Conservation (phyloP, 2,113 vertebrate species). For the Otocyon megalotis region DNA sequence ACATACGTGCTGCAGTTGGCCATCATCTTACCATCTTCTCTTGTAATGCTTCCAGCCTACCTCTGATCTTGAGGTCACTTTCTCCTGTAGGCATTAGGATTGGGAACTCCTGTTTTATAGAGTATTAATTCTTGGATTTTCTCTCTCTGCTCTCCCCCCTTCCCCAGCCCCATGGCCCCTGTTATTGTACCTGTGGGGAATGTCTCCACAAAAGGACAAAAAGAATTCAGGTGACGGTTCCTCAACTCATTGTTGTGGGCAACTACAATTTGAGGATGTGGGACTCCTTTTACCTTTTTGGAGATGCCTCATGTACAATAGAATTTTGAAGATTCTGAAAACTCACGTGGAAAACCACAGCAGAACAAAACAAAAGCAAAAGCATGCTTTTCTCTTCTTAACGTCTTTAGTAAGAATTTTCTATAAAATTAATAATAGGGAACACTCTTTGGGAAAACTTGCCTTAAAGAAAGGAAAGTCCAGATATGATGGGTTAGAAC, state of each 20-base stretch:
- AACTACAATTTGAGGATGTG: not conserved
- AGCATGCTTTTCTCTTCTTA: not conserved
- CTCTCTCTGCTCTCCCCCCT: not conserved
- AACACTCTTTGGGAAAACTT: not conserved
- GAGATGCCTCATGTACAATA: not conserved
- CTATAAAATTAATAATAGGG: constrained; percentile 34
- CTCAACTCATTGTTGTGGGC: not conserved
- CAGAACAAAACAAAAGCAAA: constrained; percentile 13
- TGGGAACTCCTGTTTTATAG: not conserved
- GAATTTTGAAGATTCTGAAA: constrained; percentile 36
- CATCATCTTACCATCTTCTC: not conserved
- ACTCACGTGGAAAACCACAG: not conserved
- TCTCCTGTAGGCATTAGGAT: not conserved
- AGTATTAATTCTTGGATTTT: not conserved
- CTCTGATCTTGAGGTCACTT: not conserved
- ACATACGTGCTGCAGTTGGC: not conserved
- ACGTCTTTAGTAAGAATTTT: not conserved
- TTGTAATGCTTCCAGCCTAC: not conserved
- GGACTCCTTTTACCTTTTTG: not conserved
- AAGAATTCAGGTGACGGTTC: not conserved
- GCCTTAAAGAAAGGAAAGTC: constrained; percentile 4
- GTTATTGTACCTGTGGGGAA: not conserved
- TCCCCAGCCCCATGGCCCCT: not conserved
- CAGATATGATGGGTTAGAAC: not conserved
- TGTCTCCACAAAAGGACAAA: not conserved